Conservation (phyloP, 2,797 vertebrate genomes). For the Hirundo rustica region DNA sequence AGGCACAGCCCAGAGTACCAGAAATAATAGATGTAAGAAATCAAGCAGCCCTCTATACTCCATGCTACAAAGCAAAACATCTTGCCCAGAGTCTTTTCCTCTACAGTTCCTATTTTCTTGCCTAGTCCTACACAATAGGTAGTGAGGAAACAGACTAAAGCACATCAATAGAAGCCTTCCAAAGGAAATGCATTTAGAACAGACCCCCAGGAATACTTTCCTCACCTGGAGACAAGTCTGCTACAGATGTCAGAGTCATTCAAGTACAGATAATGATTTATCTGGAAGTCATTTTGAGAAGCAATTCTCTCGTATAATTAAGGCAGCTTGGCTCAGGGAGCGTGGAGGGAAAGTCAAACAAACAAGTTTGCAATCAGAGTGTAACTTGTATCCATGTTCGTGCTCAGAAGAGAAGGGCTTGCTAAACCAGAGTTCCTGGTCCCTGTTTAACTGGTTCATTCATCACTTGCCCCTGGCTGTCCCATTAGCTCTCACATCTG, state of each 20-base stretch:
- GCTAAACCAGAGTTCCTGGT: conserved; percentile 36
- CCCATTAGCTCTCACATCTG: not conserved
- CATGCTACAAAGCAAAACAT: not conserved
- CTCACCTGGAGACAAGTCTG: conserved; percentile 12
- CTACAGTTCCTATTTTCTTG: not conserved
- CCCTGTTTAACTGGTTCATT: conserved; percentile 60
- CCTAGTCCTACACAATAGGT: not conserved
- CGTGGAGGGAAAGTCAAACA: not conserved
- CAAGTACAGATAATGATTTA: conserved; percentile 8
- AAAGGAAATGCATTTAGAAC: not conserved
- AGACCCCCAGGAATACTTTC: not conserved
- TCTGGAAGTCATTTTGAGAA: conserved; percentile 10
- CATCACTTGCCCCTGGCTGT: conserved; percentile 1
- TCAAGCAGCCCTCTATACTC: not conserved
- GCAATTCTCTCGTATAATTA: not conserved
- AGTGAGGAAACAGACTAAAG: not conserved
- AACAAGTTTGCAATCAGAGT: not conserved
- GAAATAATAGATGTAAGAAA: not conserved
- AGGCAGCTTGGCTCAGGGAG: not conserved
- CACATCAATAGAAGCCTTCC: not conserved
- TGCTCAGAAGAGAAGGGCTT: not conserved
- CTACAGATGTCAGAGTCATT: not conserved
- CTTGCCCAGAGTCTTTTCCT: not conserved
- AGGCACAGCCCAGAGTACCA: not conserved
- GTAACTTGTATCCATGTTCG: not conserved